Percentiles rank a stretch among this genome's conserved stretches.
Conservation (phyloP, 37 sponge, comb jelly and placozoan genomes). For the Beroe forskalii region DNA sequence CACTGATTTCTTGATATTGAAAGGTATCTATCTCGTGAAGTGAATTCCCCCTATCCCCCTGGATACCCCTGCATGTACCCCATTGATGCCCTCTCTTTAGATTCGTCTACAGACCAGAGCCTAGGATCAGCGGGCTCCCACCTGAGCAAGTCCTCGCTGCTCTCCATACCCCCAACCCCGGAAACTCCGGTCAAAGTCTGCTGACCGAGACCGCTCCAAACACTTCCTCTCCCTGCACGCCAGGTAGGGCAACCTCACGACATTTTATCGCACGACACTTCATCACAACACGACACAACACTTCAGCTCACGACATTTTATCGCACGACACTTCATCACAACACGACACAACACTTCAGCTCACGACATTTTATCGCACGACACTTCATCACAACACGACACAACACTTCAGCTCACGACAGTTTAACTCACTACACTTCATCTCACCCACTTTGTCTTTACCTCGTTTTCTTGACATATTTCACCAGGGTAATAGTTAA, state of each 20-base stretch:
- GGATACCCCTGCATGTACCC: no score
- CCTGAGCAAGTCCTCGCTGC: conserved; percentile 23
- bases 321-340: no score
- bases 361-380: no score
- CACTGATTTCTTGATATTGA: background rate
- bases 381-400: no score
- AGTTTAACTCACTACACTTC: background rate
- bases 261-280: no score
- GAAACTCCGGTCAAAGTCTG: conserved; percentile 28
- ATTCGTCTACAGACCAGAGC: conserved; percentile 40
- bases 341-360: no score
- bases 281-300: no score
- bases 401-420: no score
- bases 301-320: no score
- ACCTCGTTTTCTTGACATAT: background rate
- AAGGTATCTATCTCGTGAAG: no score
- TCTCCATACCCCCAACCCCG: conserved; percentile 21
- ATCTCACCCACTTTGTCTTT: background rate
- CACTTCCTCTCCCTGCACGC: conserved; percentile 45
- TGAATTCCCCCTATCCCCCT: no score
- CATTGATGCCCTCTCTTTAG: background rate
- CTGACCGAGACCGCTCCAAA: conserved; percentile 20
- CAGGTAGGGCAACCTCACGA: background rate
- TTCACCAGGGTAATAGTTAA: no score
- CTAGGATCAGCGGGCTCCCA: conserved; percentile 25